These are phyloP conservation scores for Microctenopoma stevenorrisi DNA, from an alignment of 2,797 vertebrate genomes.

Conservation along the genomic window DNA sequence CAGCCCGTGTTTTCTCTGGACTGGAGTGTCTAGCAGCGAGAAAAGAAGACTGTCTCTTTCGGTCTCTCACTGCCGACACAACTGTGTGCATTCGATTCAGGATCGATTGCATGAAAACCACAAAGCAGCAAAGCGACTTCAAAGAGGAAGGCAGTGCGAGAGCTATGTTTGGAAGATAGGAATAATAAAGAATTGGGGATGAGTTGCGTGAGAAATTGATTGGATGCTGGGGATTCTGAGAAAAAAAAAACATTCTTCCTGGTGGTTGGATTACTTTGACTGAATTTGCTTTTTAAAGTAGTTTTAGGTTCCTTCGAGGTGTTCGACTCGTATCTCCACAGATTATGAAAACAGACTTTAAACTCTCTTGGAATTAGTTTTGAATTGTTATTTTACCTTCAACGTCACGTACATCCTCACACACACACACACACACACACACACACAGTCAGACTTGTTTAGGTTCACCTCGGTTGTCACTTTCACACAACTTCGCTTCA, in stretches of 20 bases:
- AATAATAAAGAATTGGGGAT: slow-evolving; percentile 21
- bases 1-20: slow-evolving; percentile 11
- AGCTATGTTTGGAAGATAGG: slow-evolving; percentile 18
- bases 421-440: not conserved
- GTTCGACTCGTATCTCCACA: not conserved
- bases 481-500: slow-evolving; percentile 6
- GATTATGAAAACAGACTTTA: slow-evolving; percentile 12
- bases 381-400: slow-evolving; percentile 8
- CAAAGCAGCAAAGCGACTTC: slow-evolving; percentile 43
- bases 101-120: slow-evolving; percentile 45
- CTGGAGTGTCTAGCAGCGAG: slow-evolving; percentile 13
- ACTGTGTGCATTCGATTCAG: slow-evolving; percentile 25
- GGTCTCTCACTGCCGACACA: slow-evolving; percentile 30
- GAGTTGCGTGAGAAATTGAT: slow-evolving; percentile 23
- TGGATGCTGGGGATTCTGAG: slow-evolving; percentile 9
- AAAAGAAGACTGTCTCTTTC: slow-evolving; percentile 2
- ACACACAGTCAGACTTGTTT: not conserved
- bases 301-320: slow-evolving; percentile 7
- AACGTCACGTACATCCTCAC: not conserved
- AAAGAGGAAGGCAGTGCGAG: slow-evolving; percentile 41
- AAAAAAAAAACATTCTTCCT: slow-evolving; percentile 28
- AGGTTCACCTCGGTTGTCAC: not conserved
- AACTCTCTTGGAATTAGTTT: not conserved
- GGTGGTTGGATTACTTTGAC: slow-evolving; percentile 17
- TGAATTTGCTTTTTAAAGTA: slow-evolving; percentile 16